Percentiles rank a stretch among this genome's conserved stretches.
phyloP scores from a whole-genome alignment of 2,888 invertebrate species.

The Sinelater perroti region DNA sequence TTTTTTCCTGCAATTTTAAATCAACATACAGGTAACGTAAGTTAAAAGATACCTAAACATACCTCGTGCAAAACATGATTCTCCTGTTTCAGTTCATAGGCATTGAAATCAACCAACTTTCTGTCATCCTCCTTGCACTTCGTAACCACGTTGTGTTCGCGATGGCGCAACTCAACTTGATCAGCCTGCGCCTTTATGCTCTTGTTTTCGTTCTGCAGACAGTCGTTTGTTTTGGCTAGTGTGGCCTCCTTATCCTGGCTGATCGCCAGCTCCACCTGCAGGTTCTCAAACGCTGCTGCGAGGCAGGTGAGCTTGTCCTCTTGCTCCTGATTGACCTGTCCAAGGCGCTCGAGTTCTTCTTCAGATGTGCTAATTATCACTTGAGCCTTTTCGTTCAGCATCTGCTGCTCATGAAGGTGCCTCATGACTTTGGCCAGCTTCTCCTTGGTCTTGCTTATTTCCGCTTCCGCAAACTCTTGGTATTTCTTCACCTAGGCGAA shows the following conservation, averaged over 20 bases:
- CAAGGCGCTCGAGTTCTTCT: conserved; percentile 41
- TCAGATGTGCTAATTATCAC: conserved; percentile 40
- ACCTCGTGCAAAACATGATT: no score
- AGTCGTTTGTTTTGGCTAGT: conserved; percentile 12
- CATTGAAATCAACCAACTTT: no score
- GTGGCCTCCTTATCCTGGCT: neutral
- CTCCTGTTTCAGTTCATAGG: no score
- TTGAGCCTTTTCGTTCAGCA: conserved; percentile 41
- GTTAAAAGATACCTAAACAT: no score
- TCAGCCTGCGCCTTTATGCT: conserved; percentile 20
- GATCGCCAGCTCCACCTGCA: neutral
- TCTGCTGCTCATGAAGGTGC: conserved; percentile 46
- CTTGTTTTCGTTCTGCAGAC: conserved; percentile 27
- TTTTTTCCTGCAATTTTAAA: conserved; percentile 53
- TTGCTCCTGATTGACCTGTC: conserved; percentile 10
- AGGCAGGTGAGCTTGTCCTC: neutral
- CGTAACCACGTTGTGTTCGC: no score
- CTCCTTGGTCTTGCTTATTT: conserved; percentile 38
- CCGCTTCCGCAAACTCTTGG: no score
- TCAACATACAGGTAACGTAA: no score
- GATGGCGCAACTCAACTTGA: no score
- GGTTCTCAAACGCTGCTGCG: neutral
- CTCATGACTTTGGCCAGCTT: conserved; percentile 44
- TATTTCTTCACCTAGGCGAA: no score
- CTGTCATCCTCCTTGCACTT: no score